Evolutionary conservation across 1,140 invertebrate genomes (phyloP), one percentile per base, ranked within the genome.

Genomic region (Papilio machaon): DNA sequence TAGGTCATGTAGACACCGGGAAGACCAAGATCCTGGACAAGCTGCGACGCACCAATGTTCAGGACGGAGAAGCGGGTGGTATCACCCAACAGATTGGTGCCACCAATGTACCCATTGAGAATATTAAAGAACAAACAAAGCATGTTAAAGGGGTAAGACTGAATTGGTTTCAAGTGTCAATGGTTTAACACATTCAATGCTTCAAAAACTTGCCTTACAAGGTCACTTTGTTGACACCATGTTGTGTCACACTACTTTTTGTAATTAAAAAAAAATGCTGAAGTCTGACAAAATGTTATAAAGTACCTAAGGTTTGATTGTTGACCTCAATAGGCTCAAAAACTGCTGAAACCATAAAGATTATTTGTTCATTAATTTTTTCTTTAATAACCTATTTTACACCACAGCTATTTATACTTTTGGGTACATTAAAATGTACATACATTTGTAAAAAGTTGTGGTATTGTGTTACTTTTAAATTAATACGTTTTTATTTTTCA

Each of bases 31-130:
- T 99, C 87, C 94, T 99, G 64, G 99, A 99, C 91, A 99, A 99
- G 94, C 94, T 99, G 52, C 95, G 99, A 46, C 95, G 98, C 58
- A 99, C 98, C 0, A 97, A 99, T 94, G 99, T 99, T 0, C 99
- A 99, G 94, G 99, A 99, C 89, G 98, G 98, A 17, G 99, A 99
- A 95, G 99, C 99, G 46, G 99, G 99, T 83, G 99, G 99, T 84
- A 99, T 99, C 80, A 99, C 99, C 0, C 99, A 99, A 95, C 99
- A 99, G 95, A 99, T 99, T 88, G 99, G 99, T 87, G 99, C 99
- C 19, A 99, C 99, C 6, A 99, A 99, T 95, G 99, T 99, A n/a
- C 99, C 99, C 0, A 97, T 98, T 76, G 97, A 98, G 73, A 98
- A 98, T 70, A 99, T 99, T 85, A 97, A 97, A 90, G 99, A 99